Base-by-base conservation (phyloP, 2,888 invertebrate genomes). In the Sussaba pulchella region DNA sequence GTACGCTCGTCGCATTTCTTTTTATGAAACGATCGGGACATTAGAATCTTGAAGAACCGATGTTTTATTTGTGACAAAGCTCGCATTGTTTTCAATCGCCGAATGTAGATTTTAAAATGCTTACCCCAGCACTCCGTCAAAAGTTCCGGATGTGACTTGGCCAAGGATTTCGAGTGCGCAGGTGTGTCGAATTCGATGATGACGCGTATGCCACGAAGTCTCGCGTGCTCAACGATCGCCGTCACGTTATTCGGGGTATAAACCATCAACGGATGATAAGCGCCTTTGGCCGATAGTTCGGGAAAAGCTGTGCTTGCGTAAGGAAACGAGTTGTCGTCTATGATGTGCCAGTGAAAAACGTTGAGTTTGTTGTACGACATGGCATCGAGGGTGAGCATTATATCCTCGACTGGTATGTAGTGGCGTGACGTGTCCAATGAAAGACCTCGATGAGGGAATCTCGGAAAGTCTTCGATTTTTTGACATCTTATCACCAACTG, bases 331-430 rank as follows among this genome's bases (percentile, higher is more conserved):
- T 97, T 96, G 90, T 98, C 98, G 91, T 99, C 99, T 0, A 97
- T 96, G 66, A 99, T 96, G 90, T 99, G 99, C 98, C 98, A 99
- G 91, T 99, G 98, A 81, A 99, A 95, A 0, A 98, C 97, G 91
- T 99, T 99, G 89, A 98, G 92, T 92, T 99, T 99, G 90, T 98
- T 98, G 92, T 96, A 96, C 0, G 96, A 94, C 97, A 98, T 97
- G 0, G 96, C 96, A 83, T 98, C 97, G 86, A 98, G 88, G 0
- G 94, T 95, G 73, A 93, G 92, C 31, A 94, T 90, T 73, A 98
- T 95, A 69, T 94, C 94, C 0, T 92, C 88, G 52, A 96, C 90
- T 0, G 96, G 95, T 14, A 98, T 92, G 89, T 94, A 99, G 92
- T 99, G 99, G 3, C 99, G 94, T 0, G 97, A 95, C 0, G 98